Evolutionary conservation across 2,797 vertebrate genomes (phyloP), one percentile per base, ranked within the genome.

Genomic region (Spea hammondii): DNA sequence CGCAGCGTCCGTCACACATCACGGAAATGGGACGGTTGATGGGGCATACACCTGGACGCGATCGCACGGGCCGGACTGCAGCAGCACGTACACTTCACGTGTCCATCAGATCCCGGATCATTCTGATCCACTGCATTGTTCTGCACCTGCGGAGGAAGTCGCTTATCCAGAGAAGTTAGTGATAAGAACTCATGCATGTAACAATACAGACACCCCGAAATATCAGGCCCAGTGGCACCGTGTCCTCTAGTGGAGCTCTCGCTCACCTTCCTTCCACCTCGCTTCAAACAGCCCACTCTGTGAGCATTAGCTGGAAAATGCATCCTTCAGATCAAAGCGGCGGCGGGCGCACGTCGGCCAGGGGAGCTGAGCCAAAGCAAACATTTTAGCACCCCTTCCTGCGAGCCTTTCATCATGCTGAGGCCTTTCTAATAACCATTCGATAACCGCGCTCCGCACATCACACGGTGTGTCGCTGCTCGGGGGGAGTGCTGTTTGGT

Each of bases 221-320:
- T n/a, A 69, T 69, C 48, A 51, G 3, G 32, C 32, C 32, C 32
- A 32, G 32, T 2, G 2, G 32, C 32, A 32, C 32, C 32, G 32
- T 32, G 32, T 32, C 32, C 32, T 32, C 32, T 32, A 32, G 32
- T 32, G 32, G 32, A 55, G 73, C 64, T 49, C 48, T 47, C 4
- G 10, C 73, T 47, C 65, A 55, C 50, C 8, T 50, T 32, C 65
- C 54, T 8, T 14, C 75, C 78, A 65, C 72, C 78, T 70, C 72
- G 75, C 72, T 70, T 79, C 78, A 79, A 79, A 75, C 65, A 55
- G 6, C n/a, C 69, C 78, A 74, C 66, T 69, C 74, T 70, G n/a
- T n/a, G 76, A 70, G 47, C 66, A 74, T 79, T 79, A 79, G 59
- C 48, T 12, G 57, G 49, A 57, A 64, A 69, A 68, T 45, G 13